A percentile compares a stretch with the other conserved stretches of the same genome.
phyloP scores from a whole-genome alignment of 2,888 invertebrate species.

The Neuroscelio doddi region DNA sequence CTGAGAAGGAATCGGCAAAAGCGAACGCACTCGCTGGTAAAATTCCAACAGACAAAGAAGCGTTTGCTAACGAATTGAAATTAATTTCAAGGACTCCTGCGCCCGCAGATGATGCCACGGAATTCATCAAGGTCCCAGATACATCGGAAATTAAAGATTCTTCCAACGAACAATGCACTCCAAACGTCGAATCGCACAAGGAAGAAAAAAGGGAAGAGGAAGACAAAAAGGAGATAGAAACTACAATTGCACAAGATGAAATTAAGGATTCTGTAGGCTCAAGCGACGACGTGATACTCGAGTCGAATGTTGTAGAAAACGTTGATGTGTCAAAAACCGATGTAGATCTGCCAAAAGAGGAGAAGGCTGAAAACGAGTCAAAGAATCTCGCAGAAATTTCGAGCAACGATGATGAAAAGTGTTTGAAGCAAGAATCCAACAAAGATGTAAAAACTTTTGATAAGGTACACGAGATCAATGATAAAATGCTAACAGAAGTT shows the following conservation, averaged over 20 bases:
- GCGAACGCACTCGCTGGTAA: not conserved
- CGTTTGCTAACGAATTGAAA: conserved; percentile 37
- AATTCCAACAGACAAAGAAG: conserved; percentile 25
- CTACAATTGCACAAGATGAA: conserved; percentile 20
- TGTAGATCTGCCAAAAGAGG: not conserved
- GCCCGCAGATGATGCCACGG: conserved; percentile 3
- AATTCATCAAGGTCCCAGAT: not conserved
- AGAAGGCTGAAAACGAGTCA: not conserved
- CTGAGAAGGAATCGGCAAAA: conserved; percentile 9
- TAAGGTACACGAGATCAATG: conserved; percentile 7
- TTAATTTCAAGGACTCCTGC: conserved; percentile 27
- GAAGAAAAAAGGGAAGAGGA: conserved; percentile 15
- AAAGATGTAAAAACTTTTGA: not conserved
- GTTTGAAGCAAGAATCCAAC: not conserved
- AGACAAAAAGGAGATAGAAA: conserved; percentile 27
- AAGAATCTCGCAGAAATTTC: not conserved
- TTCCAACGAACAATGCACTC: conserved; percentile 6
- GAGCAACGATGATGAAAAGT: not conserved
- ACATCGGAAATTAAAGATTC: not conserved
- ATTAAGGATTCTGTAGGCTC: not conserved
- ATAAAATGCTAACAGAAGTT: conserved; percentile 1
- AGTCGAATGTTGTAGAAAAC: not conserved
- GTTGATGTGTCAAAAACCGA: conserved; percentile 10
- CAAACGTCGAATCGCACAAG: conserved; percentile 9
- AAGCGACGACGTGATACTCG: too few relatives aligned